Evolutionary conservation across 2,888 invertebrate species (phyloP), one percentile per base, ranked within the genome.

Genomic region (Catocala nupta): DNA sequence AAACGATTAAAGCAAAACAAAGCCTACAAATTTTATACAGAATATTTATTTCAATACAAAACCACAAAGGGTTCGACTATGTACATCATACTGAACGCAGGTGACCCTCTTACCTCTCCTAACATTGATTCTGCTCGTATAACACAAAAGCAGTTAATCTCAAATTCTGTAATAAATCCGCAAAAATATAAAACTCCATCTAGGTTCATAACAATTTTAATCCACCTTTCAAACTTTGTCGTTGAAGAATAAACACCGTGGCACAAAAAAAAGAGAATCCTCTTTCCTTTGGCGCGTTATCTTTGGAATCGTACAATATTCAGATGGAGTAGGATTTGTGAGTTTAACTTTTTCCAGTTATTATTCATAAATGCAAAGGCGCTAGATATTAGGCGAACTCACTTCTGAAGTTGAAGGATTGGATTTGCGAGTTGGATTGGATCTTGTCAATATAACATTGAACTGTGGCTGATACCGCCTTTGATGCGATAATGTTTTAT

Each of bases 311-410:
- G 84, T 86, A 88, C 88, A 89, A 90, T 90, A 90, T 91, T 91
- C 87, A 87, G 86, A 87, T 84, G 81, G 78, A 85, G 86, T 78
- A 81, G 90, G 89, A 88, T 92, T 91, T 87, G 83, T 80, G 85
- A 89, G 87, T 90, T 88, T 81, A 92, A 92, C 89, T 92, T 93
- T 90, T 87, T 87, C 85, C 84, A 87, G 87, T 90, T 92, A 92
- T 90, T 92, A 92, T 92, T 93, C 92, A 92, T 92, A 88, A 91
- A 93, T 93, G 91, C 92, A 91, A 91, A 92, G 87, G 86, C 88
- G 83, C 78, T 80, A 85, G 88, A 89, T 91, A 90, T 91, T 87
- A 89, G 89, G 81, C 80, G 84, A 86, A 88, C 84, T 89, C 88
- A 84, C 88, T 90, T 78, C 82, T 77, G 77, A 89, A 87, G 83